Conservation (phyloP, 2,113 vertebrate genomes). For the Takifugu flavidus region DNA sequence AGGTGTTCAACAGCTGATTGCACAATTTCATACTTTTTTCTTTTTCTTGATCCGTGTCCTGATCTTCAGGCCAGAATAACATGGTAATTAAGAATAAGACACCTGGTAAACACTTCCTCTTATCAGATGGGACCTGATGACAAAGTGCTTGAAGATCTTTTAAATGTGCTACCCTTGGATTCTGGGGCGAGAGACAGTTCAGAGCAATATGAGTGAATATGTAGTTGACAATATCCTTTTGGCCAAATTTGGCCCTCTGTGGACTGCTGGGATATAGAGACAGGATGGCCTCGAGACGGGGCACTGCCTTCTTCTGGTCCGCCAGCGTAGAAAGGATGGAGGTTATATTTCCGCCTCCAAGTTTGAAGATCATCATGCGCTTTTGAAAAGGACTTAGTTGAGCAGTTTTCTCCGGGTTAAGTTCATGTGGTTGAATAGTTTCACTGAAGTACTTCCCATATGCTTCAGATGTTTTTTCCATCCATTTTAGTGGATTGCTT, state of each 20-base stretch:
- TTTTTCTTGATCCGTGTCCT: conserved; percentile 56
- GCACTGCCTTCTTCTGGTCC: conserved; percentile 60
- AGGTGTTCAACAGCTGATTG: conserved; percentile 69
- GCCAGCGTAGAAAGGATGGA: conserved; percentile 73
- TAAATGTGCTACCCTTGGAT: conserved; percentile 45
- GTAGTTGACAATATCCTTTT: conserved; percentile 74
- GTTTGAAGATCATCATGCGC: conserved; percentile 71
- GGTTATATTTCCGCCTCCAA: conserved; percentile 77
- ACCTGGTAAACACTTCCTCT: conserved; percentile 63
- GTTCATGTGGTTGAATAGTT: background rate
- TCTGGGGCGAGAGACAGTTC: conserved; percentile 66
- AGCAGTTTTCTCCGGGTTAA: background rate
- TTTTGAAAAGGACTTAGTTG: conserved; percentile 55
- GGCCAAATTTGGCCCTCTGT: conserved; percentile 48
- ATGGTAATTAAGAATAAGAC: conserved; percentile 76
- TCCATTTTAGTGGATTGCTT: conserved; percentile 71
- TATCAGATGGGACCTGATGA: conserved; percentile 57
- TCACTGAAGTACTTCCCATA: conserved; percentile 74
- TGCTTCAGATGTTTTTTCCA: conserved; percentile 61
- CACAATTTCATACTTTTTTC: conserved; percentile 72
- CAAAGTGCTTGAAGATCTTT: conserved; percentile 68
- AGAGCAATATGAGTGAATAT: conserved; percentile 73
- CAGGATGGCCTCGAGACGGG: conserved; percentile 67
- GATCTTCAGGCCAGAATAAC: conserved; percentile 81
- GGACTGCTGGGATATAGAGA: conserved; percentile 67